Percentiles rank a stretch among this genome's conserved stretches.
Conservation (phyloP, 2,888 invertebrate species). For the Apotomis betuletana region DNA sequence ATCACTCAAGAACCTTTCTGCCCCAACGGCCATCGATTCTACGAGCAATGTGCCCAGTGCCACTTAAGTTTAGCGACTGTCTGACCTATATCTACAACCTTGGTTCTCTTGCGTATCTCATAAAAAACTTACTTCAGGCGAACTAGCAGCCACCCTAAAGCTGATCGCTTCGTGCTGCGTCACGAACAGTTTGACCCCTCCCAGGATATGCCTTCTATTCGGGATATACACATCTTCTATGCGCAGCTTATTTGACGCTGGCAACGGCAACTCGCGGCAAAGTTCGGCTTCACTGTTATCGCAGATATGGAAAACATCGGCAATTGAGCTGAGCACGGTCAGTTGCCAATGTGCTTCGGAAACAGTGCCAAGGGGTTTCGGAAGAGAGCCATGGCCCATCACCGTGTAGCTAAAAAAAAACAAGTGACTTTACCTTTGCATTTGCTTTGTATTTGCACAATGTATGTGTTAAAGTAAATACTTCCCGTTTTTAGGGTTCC, state of each 20-base stretch:
- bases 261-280: slow-evolving; percentile 59
- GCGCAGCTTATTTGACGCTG: slow-evolving; percentile 60
- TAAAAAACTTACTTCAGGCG: slow-evolving; percentile 59
- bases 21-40: too few species aligned
- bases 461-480: too few species aligned
- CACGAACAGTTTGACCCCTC: slow-evolving; percentile 66
- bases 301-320: slow-evolving; percentile 67
- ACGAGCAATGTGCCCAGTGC: too few species aligned
- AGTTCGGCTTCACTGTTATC: slow-evolving; percentile 57
- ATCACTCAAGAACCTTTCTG: too few species aligned
- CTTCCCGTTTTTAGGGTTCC: too few species aligned
- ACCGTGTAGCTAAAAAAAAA: slow-evolving; percentile 64
- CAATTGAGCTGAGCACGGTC: slow-evolving; percentile 61
- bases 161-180: slow-evolving; percentile 63
- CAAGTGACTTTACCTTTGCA: too few species aligned
- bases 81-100: too few species aligned
- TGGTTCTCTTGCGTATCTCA: not conserved
- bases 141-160: slow-evolving; percentile 66
- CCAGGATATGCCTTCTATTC: slow-evolving; percentile 71
- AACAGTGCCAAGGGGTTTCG: slow-evolving; percentile 47
- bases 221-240: slow-evolving; percentile 73
- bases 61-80: too few species aligned
- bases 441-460: too few species aligned
- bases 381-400: slow-evolving; percentile 63
- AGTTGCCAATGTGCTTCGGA: slow-evolving; percentile 69